Evolutionary conservation across 2,797 vertebrate genomes (phyloP), one percentile per base, ranked within the genome.

Genomic region (Thaleichthys pacificus): DNA sequence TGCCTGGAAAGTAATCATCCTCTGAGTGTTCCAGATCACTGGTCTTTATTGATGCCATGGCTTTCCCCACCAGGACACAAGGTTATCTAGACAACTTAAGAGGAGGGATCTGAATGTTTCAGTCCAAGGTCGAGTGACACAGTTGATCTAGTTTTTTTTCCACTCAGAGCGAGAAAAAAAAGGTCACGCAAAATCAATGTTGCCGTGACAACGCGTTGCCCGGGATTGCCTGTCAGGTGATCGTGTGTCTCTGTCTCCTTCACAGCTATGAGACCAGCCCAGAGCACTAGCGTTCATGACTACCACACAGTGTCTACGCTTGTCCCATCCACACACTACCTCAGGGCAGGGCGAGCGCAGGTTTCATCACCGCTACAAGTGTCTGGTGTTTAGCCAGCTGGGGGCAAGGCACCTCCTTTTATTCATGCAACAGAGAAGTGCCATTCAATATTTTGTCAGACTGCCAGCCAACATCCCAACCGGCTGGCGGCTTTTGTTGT

Each of bases 1-100:
- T 75, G 79, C 61, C 80, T 49, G 80, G 75, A 85, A 86, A 86
- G 81, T 84, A 86, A 88, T 86, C 83, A 76, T 0, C n/a, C 28
- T 75, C 69, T 22, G 21, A 78, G 71, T 79, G 75, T 82, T 85
- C 74, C 69, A 82, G 70, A 78, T 76, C 21, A 76, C 67, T 76
- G 72, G 80, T 83, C 3, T 69, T 54, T 65, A 64, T 42, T 0
- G 1, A 68, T 57, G 58, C 58, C 22, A 19, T 56, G 67, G 21
- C 24, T n/a, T 21, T 11, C 1, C 11, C 22, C 19, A 21, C 8
- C 8, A 5, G 21, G 72, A 56, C 77, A 72, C 63, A 81, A 77
- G 77, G 75, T 74, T 77, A 74, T 75, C 19, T 61, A 14, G 49
- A 32, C 26, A 30, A 28, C 51, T 19, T 17, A 17, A 8, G 30